Evolutionary conservation across 2,797 vertebrate species (phyloP).

Genomic region (Eospalax fontanierii): DNA sequence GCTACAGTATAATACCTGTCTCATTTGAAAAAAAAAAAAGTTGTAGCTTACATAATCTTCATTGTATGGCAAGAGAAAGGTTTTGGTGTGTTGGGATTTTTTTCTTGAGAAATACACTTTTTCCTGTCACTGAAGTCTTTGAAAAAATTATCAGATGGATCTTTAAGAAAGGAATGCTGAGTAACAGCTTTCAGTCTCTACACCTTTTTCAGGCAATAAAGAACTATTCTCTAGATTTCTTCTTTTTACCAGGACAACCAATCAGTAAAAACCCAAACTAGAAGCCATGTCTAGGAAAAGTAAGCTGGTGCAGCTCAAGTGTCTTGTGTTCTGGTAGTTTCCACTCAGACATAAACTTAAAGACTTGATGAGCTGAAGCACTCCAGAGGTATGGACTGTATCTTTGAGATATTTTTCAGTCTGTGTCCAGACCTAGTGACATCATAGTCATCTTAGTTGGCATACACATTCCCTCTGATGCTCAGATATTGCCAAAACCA

Average conservation of each 20-base stretch:
- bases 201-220: background rate
- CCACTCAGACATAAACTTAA: background rate
- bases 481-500: no score
- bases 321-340: background rate
- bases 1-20: background rate
- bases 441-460: background rate
- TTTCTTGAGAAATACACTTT: constrained; percentile 21
- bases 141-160: constrained; percentile 7
- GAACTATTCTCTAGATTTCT: background rate
- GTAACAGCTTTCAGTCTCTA: background rate
- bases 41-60: background rate
- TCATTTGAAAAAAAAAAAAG: background rate
- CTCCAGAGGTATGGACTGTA: background rate
- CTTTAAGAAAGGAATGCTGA: background rate
- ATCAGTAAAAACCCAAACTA: background rate
- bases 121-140: constrained; percentile 26
- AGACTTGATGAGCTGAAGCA: background rate
- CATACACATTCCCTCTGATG: background rate
- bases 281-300: background rate
- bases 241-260: background rate
- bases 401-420: background rate
- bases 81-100: background rate
- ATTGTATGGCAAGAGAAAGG: constrained; percentile 13
- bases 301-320: background rate
- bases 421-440: background rate